Evolutionary conservation across 1,140 invertebrate genomes (phyloP), one percentile per base, ranked within the genome.

Genomic region (Glossosoma conforme): DNA sequence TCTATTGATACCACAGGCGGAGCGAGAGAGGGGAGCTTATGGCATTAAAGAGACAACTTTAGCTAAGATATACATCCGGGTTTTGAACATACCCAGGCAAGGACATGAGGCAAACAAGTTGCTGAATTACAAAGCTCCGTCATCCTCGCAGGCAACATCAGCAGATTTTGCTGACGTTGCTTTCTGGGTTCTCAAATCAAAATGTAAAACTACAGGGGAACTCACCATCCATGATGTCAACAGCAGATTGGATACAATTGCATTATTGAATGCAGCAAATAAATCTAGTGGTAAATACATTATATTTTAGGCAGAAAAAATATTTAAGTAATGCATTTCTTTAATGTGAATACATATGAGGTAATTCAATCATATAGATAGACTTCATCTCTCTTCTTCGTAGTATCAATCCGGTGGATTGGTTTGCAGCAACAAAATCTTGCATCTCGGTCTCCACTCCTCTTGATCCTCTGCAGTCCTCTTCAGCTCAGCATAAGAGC

Each of bases 141-240:
- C 53, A 17, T 59, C 57, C 5, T 55, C 53, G 2, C 36, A 37
- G 6, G 35, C 44, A 6, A 46, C 35, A 1, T 18, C 25, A 4
- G 48, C 57, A 6, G 87, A 93, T 69, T 91, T 91, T 72, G 85
- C 83, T 6, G 82, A 84, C 60, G 78, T 83, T 15, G 80, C 87
- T 4, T 85, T 79, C 64, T 76, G 69, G 61, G 75, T 91, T 4
- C 66, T 91, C n/a, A 74, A 77, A 57, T 80, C 77, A 52, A 74
- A 85, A 24, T 80, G 85, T 60, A 68, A 69, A 17, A 69, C 73
- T 49, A 49, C 43, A 44, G 57, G 63, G 44, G 71, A 63, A 35
- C 62, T 87, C 30, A 78, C 75, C 0, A 70, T 91, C 15, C 62
- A 74, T 35, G 73, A 86, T 32, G 72, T 91, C 0, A 90, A 93